Evolutionary conservation across 1,140 invertebrate genomes (phyloP).

Genomic region (Aleiodes sp.): DNA sequence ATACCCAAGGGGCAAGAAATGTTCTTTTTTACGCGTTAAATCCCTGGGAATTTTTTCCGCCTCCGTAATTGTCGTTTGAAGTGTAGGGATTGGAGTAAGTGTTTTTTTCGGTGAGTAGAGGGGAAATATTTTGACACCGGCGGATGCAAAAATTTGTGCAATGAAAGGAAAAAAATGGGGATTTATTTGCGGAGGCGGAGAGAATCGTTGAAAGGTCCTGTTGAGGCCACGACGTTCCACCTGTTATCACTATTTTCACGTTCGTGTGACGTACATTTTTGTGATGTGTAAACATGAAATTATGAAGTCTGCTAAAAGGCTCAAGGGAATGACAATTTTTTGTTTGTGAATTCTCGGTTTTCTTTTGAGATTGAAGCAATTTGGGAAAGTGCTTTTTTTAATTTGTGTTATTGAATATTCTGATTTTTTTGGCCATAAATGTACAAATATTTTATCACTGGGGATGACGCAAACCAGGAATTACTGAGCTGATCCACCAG

Average conservation of each 20-base stretch:
- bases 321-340: no score
- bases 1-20: background rate
- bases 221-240: background rate
- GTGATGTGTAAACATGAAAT: background rate
- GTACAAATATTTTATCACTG: background rate
- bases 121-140: background rate
- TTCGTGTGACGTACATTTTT: background rate
- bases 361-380: no score
- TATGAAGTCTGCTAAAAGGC: no score
- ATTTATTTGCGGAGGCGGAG: background rate
- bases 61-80: background rate
- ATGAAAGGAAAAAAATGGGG: background rate
- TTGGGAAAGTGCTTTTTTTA: no score
- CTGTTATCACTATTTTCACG: slow-evolving; percentile 2
- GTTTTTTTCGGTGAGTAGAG: no score
- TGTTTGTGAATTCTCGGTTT: background rate
- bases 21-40: background rate
- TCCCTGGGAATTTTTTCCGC: background rate
- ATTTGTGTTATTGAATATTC: background rate
- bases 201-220: background rate
- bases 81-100: background rate
- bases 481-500: background rate
- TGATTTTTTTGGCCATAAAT: background rate
- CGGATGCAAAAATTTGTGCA: background rate
- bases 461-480: background rate